These are phyloP conservation scores for Ophioderma brevispina DNA, from an alignment of 35 echinoderm and acorn worm species.

Conservation along the genomic window DNA sequence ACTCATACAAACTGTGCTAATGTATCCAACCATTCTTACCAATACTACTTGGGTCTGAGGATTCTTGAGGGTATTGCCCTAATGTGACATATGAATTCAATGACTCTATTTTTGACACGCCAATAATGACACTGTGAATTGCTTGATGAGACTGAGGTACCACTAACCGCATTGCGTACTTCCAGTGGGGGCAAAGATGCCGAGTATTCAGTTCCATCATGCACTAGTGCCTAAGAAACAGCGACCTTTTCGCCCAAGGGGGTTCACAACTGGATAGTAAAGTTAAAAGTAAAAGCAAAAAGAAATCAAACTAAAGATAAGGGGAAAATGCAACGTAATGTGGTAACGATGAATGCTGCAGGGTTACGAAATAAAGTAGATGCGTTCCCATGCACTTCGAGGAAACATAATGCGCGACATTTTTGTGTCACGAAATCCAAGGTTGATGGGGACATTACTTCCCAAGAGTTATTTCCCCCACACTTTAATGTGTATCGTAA, in stretches of 20 bases:
- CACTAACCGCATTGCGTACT: too few species aligned
- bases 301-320: not conserved
- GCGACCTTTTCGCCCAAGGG: too few species aligned
- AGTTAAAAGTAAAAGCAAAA: not conserved
- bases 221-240: too few species aligned
- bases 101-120: not conserved
- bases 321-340: not conserved
- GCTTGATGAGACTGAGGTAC: not conserved
- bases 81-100: not conserved
- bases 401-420: not conserved
- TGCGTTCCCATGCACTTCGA: not conserved
- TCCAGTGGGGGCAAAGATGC: not conserved
- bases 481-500: slow-evolving; percentile 2
- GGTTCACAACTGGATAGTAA: not conserved
- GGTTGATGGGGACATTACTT: not conserved
- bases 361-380: not conserved
- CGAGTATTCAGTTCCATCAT: not conserved
- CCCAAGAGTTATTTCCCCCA: not conserved
- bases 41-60: too few species aligned
- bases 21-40: too few species aligned
- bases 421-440: not conserved
- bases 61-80: not conserved
- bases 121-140: not conserved
- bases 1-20: too few species aligned
- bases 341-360: not conserved